A percentile compares a stretch with the other conserved stretches of the same genome.
Evolutionary conservation across 2,888 invertebrate genomes (phyloP).

Genomic region (Bibio marci): DNA sequence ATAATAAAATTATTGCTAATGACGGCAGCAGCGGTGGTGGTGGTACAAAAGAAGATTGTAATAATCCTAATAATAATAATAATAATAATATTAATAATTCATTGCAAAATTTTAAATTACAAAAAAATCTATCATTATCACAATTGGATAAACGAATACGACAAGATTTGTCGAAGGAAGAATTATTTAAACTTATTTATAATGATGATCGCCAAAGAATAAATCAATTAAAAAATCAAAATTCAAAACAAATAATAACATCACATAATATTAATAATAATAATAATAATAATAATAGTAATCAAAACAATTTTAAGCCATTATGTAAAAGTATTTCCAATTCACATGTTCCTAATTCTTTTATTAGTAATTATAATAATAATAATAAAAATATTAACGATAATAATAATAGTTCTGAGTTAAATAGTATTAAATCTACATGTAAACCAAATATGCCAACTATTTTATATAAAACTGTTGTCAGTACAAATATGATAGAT

Average conservation of each 20-base stretch:
- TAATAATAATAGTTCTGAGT: no score
- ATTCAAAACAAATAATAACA: constrained; percentile 1
- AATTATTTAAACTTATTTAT: constrained; percentile 27
- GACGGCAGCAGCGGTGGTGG: no score
- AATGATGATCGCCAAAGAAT: constrained; percentile 17
- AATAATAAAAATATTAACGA: no score
- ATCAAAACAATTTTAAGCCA: constrained; percentile 20
- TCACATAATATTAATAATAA: constrained; percentile 20
- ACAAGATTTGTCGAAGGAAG: constrained; percentile 27
- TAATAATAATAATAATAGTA: constrained; percentile 5
- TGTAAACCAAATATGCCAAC: no score
- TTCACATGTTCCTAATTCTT: constrained; percentile 16
- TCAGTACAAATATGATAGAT: no score
- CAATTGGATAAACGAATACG: constrained; percentile 26
- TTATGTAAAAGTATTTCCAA: constrained; percentile 27
- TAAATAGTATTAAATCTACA: no score
- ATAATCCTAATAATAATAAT: not conserved
- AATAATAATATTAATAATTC: not conserved
- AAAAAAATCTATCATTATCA: constrained; percentile 27
- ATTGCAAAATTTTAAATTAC: constrained; percentile 12
- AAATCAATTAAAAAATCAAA: constrained; percentile 3
- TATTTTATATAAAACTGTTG: no score
- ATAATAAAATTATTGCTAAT: constrained; percentile 21
- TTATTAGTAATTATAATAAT: no score
- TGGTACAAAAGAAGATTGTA: not conserved